Evolutionary conservation across 2,113 vertebrate genomes (phyloP), one percentile per base, ranked within the genome.

Genomic region (Gallinago undulata): DNA sequence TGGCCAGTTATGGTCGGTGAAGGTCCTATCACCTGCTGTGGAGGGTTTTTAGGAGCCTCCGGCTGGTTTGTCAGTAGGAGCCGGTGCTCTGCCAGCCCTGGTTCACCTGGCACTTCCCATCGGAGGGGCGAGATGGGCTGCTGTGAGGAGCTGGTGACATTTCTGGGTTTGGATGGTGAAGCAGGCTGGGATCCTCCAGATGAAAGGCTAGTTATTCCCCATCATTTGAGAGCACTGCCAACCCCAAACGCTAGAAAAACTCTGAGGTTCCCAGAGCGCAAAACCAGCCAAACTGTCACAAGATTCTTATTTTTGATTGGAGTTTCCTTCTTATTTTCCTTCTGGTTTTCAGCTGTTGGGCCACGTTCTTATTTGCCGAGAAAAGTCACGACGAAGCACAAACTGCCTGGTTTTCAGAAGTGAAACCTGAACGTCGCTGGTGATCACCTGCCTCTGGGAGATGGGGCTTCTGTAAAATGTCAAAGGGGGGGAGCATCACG

Each of bases 41-140:
- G 66, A 43, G 35, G 28, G 39, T 31, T 22, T n/a, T 53, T 18
- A 31, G 79, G 75, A 66, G 37, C 17, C 37, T 8, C 64, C 25
- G n/a, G 43, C 18, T 0, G 0, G 18, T 16, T 11, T 3, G 10
- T 45, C 33, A 27, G 28, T 1, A 1, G 39, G n/a, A 28, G n/a
- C 13, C 0, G 5, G 12, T 11, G 66, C 50, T 30, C 41, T 69
- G 30, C 60, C 86, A 74, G 28, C 73, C 43, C 19, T 18, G 0
- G 30, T 50, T 60, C 66, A 69, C 63, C 67, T 55, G 10, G 31
- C 4, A 1, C 25, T 39, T 37, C 18, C 50, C 11, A 24, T 53
- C 1, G 47, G 45, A 50, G 0, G 0, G 85, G 62, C 30, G 47
- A 37, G 87, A 59, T 6, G 48, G 37, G 43, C n/a, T 59, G 69